phyloP scores from a whole-genome alignment of 1,140 invertebrate species.

The Drosophila prosaltans region DNA sequence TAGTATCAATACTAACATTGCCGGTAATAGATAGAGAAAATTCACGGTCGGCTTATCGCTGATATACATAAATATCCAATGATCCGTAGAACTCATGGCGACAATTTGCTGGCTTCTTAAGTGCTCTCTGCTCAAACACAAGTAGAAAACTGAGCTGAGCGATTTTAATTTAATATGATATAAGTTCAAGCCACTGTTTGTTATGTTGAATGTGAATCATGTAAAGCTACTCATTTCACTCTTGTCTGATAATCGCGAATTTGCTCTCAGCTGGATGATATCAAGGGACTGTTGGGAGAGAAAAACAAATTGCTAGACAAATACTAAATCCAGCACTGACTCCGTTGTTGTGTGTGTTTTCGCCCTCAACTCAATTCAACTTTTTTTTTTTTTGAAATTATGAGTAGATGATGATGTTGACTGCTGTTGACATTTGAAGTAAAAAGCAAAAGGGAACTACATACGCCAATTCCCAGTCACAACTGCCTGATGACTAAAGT shows the following conservation, averaged over 20 bases:
- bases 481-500: slow-evolving; percentile 59
- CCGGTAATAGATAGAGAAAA: slow-evolving; percentile 16
- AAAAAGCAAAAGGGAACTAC: slow-evolving; percentile 53
- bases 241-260: slow-evolving; percentile 13
- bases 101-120: not conserved
- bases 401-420: slow-evolving; percentile 53
- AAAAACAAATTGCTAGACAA: slow-evolving; percentile 38
- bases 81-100: slow-evolving; percentile 19
- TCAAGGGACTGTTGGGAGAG: slow-evolving; percentile 22
- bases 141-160: slow-evolving; percentile 27
- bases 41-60: not conserved
- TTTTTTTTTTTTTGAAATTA: slow-evolving; percentile 65
- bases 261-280: slow-evolving; percentile 14
- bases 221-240: slow-evolving; percentile 19
- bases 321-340: slow-evolving; percentile 15
- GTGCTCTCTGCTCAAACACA: not conserved
- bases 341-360: slow-evolving; percentile 7
- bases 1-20: not conserved
- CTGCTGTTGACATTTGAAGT: slow-evolving; percentile 68
- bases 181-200: not conserved
- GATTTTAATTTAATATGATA: not conserved
- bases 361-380: slow-evolving; percentile 71
- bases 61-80: not conserved
- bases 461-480: slow-evolving; percentile 49
- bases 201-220: slow-evolving; percentile 30